These are phyloP conservation scores for Trachelus stipa DNA, from an alignment of 2,888 invertebrate species.

Conservation along the genomic window DNA sequence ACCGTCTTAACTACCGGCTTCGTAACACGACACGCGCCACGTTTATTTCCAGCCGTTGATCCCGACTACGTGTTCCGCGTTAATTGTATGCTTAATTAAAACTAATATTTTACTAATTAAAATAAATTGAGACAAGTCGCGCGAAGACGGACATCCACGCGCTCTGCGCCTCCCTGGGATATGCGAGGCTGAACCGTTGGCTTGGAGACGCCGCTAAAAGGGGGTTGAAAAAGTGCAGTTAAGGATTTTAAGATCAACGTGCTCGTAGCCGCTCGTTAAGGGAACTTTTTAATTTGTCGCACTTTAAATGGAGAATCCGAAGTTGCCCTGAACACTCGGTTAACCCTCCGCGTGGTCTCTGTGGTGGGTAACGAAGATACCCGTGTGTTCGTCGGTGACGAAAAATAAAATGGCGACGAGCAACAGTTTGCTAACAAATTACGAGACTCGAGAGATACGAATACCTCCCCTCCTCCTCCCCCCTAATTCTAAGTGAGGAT, in stretches of 20 bases:
- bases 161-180: neutral
- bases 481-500: neutral
- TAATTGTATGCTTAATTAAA: conserved; percentile 46
- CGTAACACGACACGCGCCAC: neutral
- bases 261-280: neutral
- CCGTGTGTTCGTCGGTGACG: neutral
- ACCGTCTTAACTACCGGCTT: neutral
- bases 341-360: too few relatives aligned
- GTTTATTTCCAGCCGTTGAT: neutral
- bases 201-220: neutral
- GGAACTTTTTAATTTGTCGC: conserved; percentile 4
- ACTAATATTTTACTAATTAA: conserved; percentile 44
- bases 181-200: neutral
- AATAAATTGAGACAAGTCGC: conserved; percentile 36
- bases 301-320: neutral
- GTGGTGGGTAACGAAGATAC: too few relatives aligned
- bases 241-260: neutral
- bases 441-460: neutral
- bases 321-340: neutral
- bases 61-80: conserved; percentile 30
- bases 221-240: neutral
- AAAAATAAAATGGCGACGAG: neutral
- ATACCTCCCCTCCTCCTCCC: neutral
- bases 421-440: neutral
- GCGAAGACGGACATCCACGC: neutral